Conservation (phyloP, 2,113 vertebrate species). For the Miniopterus natalensis region DNA sequence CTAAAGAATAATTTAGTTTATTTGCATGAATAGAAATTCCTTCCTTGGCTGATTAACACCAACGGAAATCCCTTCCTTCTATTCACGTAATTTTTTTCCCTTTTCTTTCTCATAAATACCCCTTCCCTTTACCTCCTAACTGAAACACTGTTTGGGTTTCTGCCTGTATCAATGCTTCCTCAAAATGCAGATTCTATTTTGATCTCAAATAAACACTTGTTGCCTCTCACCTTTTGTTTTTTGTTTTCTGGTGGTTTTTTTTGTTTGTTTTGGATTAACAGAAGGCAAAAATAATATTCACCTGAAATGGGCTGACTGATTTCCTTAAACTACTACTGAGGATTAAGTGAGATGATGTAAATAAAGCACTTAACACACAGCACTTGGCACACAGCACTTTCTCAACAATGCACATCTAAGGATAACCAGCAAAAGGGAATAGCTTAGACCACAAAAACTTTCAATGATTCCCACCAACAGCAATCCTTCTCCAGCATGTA, state of each 20-base stretch:
- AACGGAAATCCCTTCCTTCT: background rate
- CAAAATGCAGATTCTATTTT: background rate
- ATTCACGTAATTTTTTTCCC: background rate
- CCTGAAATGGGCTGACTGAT: background rate
- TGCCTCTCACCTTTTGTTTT: background rate
- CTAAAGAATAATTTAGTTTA: background rate
- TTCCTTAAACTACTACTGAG: background rate
- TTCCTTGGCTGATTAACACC: background rate
- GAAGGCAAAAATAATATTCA: conserved; percentile 4
- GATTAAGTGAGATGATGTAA: background rate
- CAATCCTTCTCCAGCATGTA: background rate
- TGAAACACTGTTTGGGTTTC: background rate
- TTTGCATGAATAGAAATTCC: background rate
- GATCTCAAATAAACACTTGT: background rate
- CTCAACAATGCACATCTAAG: background rate
- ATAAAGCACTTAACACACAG: background rate
- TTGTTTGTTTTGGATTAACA: background rate
- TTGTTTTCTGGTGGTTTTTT: background rate
- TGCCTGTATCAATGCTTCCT: background rate
- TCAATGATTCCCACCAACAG: background rate
- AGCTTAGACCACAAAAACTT: conserved; percentile 28
- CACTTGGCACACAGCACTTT: background rate
- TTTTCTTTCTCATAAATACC: background rate
- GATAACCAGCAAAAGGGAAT: background rate
- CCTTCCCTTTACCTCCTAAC: background rate